phyloP scores from a whole-genome alignment of 1,140 invertebrate species.

The Belonocnema kinseyi region DNA sequence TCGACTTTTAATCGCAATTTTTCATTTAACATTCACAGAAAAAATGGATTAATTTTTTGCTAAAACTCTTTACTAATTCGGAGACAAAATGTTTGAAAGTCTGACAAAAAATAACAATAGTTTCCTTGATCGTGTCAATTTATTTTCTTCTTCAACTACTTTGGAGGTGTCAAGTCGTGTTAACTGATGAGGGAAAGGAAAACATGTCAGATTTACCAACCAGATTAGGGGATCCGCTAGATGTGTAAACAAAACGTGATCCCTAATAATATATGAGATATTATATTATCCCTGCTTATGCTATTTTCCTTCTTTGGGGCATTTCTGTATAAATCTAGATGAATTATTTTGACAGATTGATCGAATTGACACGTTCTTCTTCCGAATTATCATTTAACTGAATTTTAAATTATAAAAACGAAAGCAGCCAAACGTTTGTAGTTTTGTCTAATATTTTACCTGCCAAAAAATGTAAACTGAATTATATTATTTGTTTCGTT shows the following conservation, averaged over 20 bases:
- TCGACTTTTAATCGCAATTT: too few species aligned
- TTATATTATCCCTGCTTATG: not conserved
- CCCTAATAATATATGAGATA: constrained; percentile 17
- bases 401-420: too few species aligned
- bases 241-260: constrained; percentile 23
- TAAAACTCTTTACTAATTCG: too few species aligned
- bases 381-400: not conserved
- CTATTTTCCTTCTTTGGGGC: not conserved
- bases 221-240: constrained; percentile 13
- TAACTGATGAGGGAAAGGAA: constrained; percentile 11
- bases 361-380: not conserved
- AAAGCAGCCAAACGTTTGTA: too few species aligned
- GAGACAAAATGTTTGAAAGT: too few species aligned
- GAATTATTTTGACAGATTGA: constrained; percentile 13
- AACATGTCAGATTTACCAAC: constrained; percentile 24
- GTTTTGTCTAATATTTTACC: too few species aligned
- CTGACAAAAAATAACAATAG: too few species aligned
- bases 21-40: too few species aligned
- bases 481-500: too few species aligned
- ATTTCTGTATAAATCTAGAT: not conserved
- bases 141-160: not conserved
- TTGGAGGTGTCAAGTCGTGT: constrained; percentile 16
- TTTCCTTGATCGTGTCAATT: not conserved
- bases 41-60: too few species aligned
- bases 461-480: too few species aligned